Base-by-base conservation (phyloP, 2,113 vertebrate species). In the Percopsis transmontana region DNA sequence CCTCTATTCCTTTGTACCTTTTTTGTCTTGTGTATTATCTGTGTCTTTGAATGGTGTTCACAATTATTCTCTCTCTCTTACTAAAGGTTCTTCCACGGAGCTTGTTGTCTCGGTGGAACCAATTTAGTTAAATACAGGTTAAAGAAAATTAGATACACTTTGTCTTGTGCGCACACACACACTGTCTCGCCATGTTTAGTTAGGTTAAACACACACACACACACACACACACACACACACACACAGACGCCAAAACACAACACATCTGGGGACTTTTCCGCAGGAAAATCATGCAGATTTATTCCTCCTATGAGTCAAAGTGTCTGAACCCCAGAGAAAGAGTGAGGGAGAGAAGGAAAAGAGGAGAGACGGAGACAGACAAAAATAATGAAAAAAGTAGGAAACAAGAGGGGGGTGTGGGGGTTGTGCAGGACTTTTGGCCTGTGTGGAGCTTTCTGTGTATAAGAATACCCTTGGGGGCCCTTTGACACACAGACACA, bases 271-370 rank as follows among this genome's bases (percentile, higher is more conserved):
- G 84, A 87, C 77, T 77, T 81, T 62, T 81, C 65, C 8, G 1
- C 72, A 66, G 61, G 55, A 80, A 87, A 84, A 79, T 67, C 70
- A 88, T 89, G 89, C 71, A 82, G 80, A 89, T 89, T 78, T 88
- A 88, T 88, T 86, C 82, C 68, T 86, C 73, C 81, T 76, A 42
- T 74, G 80, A 74, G 84, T 85, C 77, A 85, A 69, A 76, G 66
- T 56, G 52, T 61, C 23, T 58, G 39, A 77, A 51, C 61, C 66
- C 72, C 5, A 27, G 79, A 67, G 57, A 57, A 42, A 16, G 70
- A 12, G 67, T 5, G 18, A 41, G 18, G 57, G 12, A 61, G 20
- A n/a, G 57, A 19, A 24, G 58, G 67, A 68, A 33, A 53, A 10
- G 59, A 50, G 65, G 55, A 77, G 63, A 55, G 42, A 47, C 45